Percentiles rank a stretch among this genome's conserved stretches.
Evolutionary conservation across 2,888 invertebrate genomes (phyloP).

Genomic region (Junonia oenone): DNA sequence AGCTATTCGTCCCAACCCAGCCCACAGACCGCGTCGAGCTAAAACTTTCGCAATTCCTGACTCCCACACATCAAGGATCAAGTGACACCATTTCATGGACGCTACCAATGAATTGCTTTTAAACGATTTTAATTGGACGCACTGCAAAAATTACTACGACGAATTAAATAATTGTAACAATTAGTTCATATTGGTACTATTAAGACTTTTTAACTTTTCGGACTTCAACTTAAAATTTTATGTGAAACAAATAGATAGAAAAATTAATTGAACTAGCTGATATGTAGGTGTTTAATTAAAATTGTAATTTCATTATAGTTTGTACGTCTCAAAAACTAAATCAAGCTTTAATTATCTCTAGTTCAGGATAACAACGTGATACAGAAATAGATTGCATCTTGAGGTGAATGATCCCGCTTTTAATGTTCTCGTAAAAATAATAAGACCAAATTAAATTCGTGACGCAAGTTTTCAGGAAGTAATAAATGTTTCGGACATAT

Average conservation of each 20-base stretch:
- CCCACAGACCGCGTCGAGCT: conserved; percentile 16
- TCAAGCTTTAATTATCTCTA: conserved; percentile 32
- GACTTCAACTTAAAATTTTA: background rate
- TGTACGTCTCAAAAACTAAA: background rate
- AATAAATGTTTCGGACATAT: conserved; percentile 43
- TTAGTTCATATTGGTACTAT: background rate
- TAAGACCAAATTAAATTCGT: conserved; percentile 37
- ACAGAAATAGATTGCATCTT: conserved; percentile 39
- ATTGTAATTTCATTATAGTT: background rate
- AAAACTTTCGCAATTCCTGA: conserved; percentile 36
- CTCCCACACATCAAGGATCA: conserved; percentile 27
- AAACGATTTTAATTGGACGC: conserved; percentile 32
- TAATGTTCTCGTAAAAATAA: conserved; percentile 59
- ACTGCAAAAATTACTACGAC: conserved; percentile 23
- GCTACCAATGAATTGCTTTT: conserved; percentile 25
- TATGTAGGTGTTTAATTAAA: background rate
- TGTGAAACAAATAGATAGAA: too few species aligned
- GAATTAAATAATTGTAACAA: conserved; percentile 28
- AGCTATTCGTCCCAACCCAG: background rate
- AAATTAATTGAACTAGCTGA: too few species aligned
- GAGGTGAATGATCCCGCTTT: conserved; percentile 51
- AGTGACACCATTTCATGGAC: conserved; percentile 31
- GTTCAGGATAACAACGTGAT: conserved; percentile 36
- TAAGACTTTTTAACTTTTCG: background rate
- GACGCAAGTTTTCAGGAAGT: conserved; percentile 44